Percentiles rank a stretch among this genome's conserved stretches.
phyloP scores from a whole-genome alignment of 2,797 vertebrate genomes.

The Anas georgica region DNA sequence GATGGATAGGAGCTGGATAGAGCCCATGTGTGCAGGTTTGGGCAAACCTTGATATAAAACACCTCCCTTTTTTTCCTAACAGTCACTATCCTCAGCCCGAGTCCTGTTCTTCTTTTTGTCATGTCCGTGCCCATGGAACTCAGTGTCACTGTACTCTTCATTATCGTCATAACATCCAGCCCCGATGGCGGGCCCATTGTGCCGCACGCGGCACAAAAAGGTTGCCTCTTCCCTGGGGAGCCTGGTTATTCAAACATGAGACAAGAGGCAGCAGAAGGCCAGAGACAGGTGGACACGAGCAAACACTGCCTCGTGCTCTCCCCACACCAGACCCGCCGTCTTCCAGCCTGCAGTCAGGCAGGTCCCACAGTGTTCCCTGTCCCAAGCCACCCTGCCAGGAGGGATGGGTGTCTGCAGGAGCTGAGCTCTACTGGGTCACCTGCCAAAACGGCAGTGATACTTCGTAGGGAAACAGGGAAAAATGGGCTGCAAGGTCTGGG shows the following conservation, averaged over 20 bases:
- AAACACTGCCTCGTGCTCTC: background rate
- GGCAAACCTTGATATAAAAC: background rate
- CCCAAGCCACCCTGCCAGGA: background rate
- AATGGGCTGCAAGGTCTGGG: background rate
- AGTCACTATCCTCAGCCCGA: fast-evolving
- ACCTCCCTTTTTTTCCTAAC: background rate
- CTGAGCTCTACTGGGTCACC: background rate
- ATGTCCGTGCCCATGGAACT: background rate
- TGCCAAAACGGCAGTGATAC: background rate
- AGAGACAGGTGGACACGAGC: background rate
- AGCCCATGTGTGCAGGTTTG: fast-evolving
- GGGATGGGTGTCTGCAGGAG: fast-evolving
- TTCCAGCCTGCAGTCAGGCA: background rate
- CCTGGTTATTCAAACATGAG: background rate
- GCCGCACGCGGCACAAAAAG: background rate
- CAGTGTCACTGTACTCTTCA: background rate
- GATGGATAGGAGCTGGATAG: background rate
- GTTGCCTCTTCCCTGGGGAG: background rate
- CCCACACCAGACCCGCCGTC: background rate
- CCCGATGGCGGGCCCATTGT: background rate
- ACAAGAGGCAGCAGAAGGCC: background rate
- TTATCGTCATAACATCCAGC: background rate
- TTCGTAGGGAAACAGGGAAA: background rate
- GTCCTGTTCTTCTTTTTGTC: background rate
- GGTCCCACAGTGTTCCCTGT: background rate